Evolutionary conservation across 2,113 vertebrate species (phyloP).

Genomic region (Syngnathoides biaculeatus): DNA sequence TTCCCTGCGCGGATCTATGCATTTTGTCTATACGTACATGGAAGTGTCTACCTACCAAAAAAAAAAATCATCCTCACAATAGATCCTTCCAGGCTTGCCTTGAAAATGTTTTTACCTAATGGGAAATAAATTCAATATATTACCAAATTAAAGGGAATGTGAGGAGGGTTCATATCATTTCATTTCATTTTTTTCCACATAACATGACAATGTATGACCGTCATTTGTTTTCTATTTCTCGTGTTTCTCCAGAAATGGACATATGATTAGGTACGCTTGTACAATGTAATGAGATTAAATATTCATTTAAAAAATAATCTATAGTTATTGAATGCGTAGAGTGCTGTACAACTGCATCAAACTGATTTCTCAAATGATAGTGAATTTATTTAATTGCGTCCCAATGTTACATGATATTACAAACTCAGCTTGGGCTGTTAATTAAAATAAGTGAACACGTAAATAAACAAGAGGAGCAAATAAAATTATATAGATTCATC

Average conservation of each 20-base stretch:
- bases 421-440: no score
- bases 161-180: neutral
- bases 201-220: neutral
- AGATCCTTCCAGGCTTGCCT: conserved; percentile 82
- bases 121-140: neutral
- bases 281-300: neutral
- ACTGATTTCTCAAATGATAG: neutral
- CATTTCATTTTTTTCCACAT: neutral
- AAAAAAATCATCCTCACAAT: conserved; percentile 87
- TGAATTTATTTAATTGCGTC: neutral
- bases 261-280: neutral
- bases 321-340: neutral
- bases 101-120: conserved; percentile 79
- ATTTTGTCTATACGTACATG: neutral
- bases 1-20: no score
- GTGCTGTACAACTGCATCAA: neutral
- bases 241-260: no score
- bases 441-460: no score
- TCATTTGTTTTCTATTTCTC: neutral
- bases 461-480: no score
- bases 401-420: no score
- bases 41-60: conserved; percentile 70
- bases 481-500: neutral
- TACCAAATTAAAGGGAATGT: neutral
- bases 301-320: neutral